phyloP scores from a whole-genome alignment of 2,113 vertebrate species.

The Osmerus mordax region DNA sequence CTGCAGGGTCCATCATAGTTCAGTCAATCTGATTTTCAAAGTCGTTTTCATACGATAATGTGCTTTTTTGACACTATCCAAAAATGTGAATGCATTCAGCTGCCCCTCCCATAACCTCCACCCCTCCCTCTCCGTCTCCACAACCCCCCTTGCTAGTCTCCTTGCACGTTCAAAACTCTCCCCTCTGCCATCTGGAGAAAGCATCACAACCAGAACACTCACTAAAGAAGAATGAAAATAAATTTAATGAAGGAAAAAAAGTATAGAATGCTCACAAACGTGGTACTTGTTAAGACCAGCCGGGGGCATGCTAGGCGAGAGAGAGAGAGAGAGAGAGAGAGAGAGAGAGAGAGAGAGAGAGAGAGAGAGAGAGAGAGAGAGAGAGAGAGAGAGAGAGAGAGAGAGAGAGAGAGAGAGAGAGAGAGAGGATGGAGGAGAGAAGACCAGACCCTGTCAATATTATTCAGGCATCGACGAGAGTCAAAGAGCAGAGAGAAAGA shows the following conservation, averaged over 20 bases:
- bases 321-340: background rate
- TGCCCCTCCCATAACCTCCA: background rate
- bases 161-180: slow-evolving; percentile 3
- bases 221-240: no score
- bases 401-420: no score
- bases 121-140: slow-evolving; percentile 21
- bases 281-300: slow-evolving; percentile 8
- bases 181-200: slow-evolving; percentile 39
- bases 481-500: no score
- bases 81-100: background rate
- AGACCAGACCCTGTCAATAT: no score
- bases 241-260: background rate
- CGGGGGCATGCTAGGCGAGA: background rate
- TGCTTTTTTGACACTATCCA: no score
- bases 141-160: slow-evolving; percentile 4
- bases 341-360: background rate
- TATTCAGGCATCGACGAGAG: no score
- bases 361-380: background rate
- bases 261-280: background rate
- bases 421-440: no score
- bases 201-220: slow-evolving; percentile 20
- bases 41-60: no score
- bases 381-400: slow-evolving; percentile 8
- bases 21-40: no score
- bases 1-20: no score